Evolutionary conservation across 1,140 invertebrate species (phyloP), one percentile per base, ranked within the genome.

Genomic region (Drosophila punjabiensis): DNA sequence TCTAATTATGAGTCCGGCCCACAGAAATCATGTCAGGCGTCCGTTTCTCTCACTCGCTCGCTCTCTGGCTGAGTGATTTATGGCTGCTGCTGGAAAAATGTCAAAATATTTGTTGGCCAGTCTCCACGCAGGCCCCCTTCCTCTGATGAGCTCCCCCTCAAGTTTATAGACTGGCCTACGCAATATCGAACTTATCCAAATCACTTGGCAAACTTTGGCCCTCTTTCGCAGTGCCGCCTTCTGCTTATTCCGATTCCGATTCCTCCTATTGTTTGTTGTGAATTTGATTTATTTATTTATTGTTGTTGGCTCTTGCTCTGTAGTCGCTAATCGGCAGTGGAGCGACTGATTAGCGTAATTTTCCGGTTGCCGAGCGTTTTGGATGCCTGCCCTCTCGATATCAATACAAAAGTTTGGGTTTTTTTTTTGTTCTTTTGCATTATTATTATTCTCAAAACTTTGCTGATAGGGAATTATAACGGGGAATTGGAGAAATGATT

Each of bases 231-330:
- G 9, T 30, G 47, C 53, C 39, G 18, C 50, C 53, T 67, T 37
- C 24, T 75, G 39, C 50, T 67, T 55, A 4, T 37, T 52, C 5
- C 50, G 37, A 28, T 69, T 68, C 37, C 33, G 33, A 45, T 45
- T 43, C 28, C 45, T 61, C 8, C 37, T 11, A 53, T 81, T 63
- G 35, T 60, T 55, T 62, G 47, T 73, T 65, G 62, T 67, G 79
- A 82, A 70, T 83, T 90, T 90, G 86, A 90, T 90, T 90, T 90
- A 90, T 88, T 84, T 90, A 90, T 90, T 90, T 90, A 90, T 86
- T 83, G 68, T 86, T 83, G 68, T 79, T 85, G 75, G 61, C 56
- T 60, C 76, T 69, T 48, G 63, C 52, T 55, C 70, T 67, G 39
- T 56, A 45, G 35, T 61, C 62, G 70, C 86, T 87, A 83, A 87